Conservation (phyloP, 2,113 vertebrate genomes). For the Guaruba guarouba region DNA sequence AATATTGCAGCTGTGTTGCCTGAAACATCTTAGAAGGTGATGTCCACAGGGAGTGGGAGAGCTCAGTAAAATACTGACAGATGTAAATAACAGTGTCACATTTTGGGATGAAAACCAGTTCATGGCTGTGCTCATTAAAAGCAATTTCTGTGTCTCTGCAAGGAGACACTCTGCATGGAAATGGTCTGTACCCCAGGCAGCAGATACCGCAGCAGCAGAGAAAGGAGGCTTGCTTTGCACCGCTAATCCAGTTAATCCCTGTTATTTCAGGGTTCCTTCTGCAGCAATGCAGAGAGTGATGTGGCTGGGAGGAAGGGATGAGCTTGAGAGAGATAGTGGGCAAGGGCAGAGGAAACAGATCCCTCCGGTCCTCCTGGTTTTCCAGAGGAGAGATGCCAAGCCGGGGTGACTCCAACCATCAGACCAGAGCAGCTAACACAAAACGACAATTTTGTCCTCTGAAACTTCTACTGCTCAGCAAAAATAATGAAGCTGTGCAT, state of each 20-base stretch:
- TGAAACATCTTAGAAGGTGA: slow-evolving; percentile 9
- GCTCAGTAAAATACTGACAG: slow-evolving; percentile 8
- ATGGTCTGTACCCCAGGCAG: slow-evolving; percentile 34
- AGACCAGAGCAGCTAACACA: background rate
- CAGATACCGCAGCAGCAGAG: background rate
- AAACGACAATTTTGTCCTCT: background rate
- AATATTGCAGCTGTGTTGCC: background rate
- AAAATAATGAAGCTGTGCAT: background rate
- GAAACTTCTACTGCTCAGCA: background rate
- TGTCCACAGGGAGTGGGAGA: background rate
- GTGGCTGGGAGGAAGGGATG: background rate
- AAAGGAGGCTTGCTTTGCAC: background rate
- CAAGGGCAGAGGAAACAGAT: slow-evolving; percentile 19
- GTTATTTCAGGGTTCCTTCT: slow-evolving; percentile 28
- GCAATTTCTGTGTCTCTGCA: slow-evolving; percentile 19
- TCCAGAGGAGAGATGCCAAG: background rate
- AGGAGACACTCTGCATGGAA: background rate
- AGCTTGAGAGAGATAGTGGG: background rate
- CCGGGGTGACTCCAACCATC: background rate
- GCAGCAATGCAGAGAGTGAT: background rate
- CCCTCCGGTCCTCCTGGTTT: background rate
- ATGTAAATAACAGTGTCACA: slow-evolving; percentile 55
- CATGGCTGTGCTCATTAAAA: slow-evolving; percentile 17
- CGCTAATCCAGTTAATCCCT: slow-evolving; percentile 1
- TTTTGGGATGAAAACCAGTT: slow-evolving; percentile 48